Conservation (phyloP, 2,888 invertebrate species). For the Geotrupes spiniger region DNA sequence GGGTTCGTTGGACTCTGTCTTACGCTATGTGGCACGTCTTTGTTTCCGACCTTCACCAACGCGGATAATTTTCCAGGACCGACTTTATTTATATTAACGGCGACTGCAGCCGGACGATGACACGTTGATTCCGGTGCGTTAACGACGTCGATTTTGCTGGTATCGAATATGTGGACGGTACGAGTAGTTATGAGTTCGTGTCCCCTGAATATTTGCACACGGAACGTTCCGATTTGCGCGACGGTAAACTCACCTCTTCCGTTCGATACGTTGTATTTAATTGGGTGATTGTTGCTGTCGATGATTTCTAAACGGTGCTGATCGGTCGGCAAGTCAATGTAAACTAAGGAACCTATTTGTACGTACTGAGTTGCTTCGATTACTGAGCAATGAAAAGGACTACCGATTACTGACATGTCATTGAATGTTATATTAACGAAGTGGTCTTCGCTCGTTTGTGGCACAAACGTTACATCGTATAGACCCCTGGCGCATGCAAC, state of each 20-base stretch:
- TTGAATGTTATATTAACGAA: slow-evolving; percentile 93
- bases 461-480: slow-evolving; percentile 90
- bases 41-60: slow-evolving; percentile 76
- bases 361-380: slow-evolving; percentile 69
- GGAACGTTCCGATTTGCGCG: slow-evolving; percentile 57
- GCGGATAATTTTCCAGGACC: slow-evolving; percentile 83
- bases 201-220: slow-evolving; percentile 35
- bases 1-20: slow-evolving; percentile 68
- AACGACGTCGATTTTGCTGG: slow-evolving; percentile 51
- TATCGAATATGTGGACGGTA: slow-evolving; percentile 72
- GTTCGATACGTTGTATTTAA: slow-evolving; percentile 46
- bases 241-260: slow-evolving; percentile 53
- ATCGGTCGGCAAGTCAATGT: slow-evolving; percentile 62
- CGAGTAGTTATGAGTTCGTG: slow-evolving; percentile 44
- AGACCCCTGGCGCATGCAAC: slow-evolving; percentile 86
- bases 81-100: slow-evolving; percentile 61
- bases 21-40: slow-evolving; percentile 78
- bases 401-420: slow-evolving; percentile 86
- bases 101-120: slow-evolving; percentile 77
- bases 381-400: slow-evolving; percentile 78
- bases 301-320: slow-evolving; percentile 65
- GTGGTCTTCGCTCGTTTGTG: slow-evolving; percentile 85
- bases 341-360: slow-evolving; percentile 63
- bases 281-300: slow-evolving; percentile 60
- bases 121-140: slow-evolving; percentile 66